Evolutionary conservation across 1,140 invertebrate species (phyloP).

Genomic region (Chymomyza costata): DNA sequence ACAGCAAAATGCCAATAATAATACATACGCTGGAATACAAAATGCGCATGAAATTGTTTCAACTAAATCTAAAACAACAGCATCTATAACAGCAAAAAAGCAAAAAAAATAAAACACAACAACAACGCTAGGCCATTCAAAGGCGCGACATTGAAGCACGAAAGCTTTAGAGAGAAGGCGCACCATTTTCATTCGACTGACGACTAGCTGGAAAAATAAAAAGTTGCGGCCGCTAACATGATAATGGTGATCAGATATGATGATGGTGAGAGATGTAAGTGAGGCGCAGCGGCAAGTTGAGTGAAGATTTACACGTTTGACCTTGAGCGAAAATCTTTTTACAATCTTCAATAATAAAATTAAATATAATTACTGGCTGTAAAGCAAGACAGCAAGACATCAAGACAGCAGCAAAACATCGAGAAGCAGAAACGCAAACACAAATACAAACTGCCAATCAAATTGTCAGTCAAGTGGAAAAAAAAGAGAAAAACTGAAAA

Average conservation of each 20-base stretch:
- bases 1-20: slow-evolving; percentile 8
- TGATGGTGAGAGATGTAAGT: too few species aligned
- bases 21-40: slow-evolving; percentile 4
- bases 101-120: slow-evolving; percentile 13
- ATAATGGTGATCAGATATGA: too few species aligned
- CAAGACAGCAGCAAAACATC: slow-evolving; percentile 25
- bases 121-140: slow-evolving; percentile 54
- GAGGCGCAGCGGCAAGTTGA: slow-evolving; percentile 18
- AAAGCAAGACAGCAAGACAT: slow-evolving; percentile 35
- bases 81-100: not conserved
- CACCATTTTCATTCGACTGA: slow-evolving; percentile 33
- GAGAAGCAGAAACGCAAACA: slow-evolving; percentile 14
- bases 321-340: slow-evolving; percentile 69
- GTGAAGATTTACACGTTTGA: slow-evolving; percentile 68
- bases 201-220: slow-evolving; percentile 27
- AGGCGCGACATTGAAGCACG: slow-evolving; percentile 47
- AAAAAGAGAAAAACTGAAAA: slow-evolving; percentile 71
- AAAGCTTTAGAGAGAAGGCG: slow-evolving; percentile 31
- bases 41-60: too few species aligned
- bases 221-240: slow-evolving; percentile 47
- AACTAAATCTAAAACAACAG: not conserved
- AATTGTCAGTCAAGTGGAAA: slow-evolving; percentile 72
- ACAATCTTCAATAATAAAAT: slow-evolving; percentile 73
- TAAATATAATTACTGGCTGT: slow-evolving; percentile 65
- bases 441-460: slow-evolving; percentile 65